Conservation (phyloP, 2,797 vertebrate species). For the Mionectes olivaceus region DNA sequence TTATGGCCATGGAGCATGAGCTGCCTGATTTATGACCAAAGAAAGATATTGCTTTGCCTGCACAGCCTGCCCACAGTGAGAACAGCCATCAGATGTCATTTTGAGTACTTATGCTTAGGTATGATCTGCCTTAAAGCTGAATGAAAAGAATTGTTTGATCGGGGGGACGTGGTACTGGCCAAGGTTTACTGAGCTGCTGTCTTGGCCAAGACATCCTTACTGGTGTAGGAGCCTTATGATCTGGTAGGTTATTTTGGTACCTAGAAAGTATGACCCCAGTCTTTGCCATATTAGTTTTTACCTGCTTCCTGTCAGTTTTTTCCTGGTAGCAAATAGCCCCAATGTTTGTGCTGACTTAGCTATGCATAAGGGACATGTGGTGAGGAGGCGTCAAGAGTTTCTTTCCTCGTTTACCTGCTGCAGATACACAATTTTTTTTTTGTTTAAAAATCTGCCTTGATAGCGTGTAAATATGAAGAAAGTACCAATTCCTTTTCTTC, state of each 20-base stretch:
- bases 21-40: background rate
- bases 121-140: background rate
- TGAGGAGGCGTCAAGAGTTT: background rate
- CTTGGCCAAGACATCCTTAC: background rate
- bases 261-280: background rate
- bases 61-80: background rate
- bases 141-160: background rate
- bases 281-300: background rate
- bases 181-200: background rate
- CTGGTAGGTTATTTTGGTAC: background rate
- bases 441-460: background rate
- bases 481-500: background rate
- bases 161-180: background rate
- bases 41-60: background rate
- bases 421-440: background rate
- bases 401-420: background rate
- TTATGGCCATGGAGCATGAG: background rate
- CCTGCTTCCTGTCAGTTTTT: background rate
- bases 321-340: background rate
- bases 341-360: background rate
- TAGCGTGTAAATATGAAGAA: background rate
- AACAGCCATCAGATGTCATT: background rate
- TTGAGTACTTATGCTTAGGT: background rate
- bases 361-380: background rate
- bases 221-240: background rate